A percentile compares a stretch with the other conserved stretches of the same genome.
phyloP scores from a whole-genome alignment of 2,113 vertebrate species.

The Pseudonaja textilis region DNA sequence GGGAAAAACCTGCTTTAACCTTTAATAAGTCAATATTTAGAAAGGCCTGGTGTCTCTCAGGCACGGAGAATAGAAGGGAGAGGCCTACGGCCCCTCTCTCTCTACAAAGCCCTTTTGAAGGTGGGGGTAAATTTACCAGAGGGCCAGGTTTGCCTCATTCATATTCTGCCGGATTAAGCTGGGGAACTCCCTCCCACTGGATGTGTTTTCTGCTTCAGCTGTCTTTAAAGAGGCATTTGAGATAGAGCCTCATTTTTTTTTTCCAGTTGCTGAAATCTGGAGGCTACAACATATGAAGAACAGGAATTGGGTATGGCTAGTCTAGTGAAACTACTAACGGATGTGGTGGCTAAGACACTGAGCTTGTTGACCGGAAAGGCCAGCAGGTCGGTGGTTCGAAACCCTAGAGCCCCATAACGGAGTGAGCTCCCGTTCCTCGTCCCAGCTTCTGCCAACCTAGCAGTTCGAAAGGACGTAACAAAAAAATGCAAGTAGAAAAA shows the following conservation, averaged over 20 bases:
- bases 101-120: neutral
- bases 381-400: no score
- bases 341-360: no score
- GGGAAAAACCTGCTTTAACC: neutral
- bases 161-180: neutral
- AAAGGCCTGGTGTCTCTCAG: neutral
- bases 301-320: neutral
- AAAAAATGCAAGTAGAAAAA: no score
- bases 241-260: neutral
- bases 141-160: neutral
- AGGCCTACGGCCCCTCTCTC: neutral
- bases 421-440: no score
- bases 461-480: no score
- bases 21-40: conserved; percentile 32
- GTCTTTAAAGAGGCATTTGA: neutral
- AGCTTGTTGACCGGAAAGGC: no score
- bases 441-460: no score
- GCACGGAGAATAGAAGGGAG: no score
- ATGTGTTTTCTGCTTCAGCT: neutral
- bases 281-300: neutral
- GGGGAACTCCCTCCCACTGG: neutral
- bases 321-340: neutral
- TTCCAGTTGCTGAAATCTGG: neutral
- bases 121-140: neutral
- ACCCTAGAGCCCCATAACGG: no score